phyloP scores from a whole-genome alignment of 2,888 invertebrate species.

The Coelinius sp. region DNA sequence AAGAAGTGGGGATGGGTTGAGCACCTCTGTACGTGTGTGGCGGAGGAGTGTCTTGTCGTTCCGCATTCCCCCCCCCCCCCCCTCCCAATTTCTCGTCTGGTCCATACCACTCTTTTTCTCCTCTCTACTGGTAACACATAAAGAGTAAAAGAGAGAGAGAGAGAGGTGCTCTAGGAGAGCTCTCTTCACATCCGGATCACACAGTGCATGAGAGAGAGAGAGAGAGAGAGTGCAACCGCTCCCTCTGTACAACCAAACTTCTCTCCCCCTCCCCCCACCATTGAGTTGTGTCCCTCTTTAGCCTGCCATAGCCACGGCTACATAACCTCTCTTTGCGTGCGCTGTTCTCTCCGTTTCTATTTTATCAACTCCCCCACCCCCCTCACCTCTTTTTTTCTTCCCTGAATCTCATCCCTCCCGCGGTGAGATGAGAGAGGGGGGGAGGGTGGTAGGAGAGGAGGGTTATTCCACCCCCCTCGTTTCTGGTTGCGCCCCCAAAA shows the following conservation, averaged over 20 bases:
- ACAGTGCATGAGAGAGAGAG: conserved; percentile 54
- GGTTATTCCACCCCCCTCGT: conserved; percentile 32
- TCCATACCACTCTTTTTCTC: conserved; percentile 16
- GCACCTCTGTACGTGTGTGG: conserved; percentile 46
- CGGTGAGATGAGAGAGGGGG: too few relatives aligned
- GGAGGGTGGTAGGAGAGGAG: too few relatives aligned
- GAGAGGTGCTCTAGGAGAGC: conserved; percentile 25
- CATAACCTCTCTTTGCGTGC: conserved; percentile 34
- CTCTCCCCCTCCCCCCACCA: conserved; percentile 42
- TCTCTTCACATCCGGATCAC: conserved; percentile 51
- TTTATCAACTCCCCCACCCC: conserved; percentile 33
- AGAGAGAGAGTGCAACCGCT: too few relatives aligned
- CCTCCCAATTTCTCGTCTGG: conserved; percentile 14
- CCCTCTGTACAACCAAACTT: conserved; percentile 62
- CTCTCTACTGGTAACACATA: background rate
- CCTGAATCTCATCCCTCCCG: conserved; percentile 37
- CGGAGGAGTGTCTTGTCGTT: conserved; percentile 35
- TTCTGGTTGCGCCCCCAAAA: conserved; percentile 54
- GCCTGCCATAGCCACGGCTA: conserved; percentile 20
- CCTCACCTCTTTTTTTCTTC: conserved; percentile 25
- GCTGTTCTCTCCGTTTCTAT: conserved; percentile 30
- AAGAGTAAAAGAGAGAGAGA: background rate
- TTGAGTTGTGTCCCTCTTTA: conserved; percentile 40
- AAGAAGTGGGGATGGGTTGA: conserved; percentile 47
- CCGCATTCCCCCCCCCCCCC: conserved; percentile 23